These are phyloP conservation scores for Idaea aversata DNA, from an alignment of 2,888 invertebrate genomes.

Conservation along the genomic window DNA sequence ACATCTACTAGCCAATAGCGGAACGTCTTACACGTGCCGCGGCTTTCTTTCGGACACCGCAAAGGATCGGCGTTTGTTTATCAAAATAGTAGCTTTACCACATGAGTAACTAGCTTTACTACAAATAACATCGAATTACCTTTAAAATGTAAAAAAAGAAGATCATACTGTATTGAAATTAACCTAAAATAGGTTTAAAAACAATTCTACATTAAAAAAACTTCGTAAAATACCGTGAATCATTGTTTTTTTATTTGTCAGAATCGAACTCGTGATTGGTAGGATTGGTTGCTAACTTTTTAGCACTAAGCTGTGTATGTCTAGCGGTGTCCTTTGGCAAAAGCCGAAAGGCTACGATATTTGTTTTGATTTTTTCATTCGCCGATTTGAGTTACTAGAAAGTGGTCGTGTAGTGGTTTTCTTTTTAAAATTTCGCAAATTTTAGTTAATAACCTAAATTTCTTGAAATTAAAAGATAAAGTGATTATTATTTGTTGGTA, in stretches of 20 bases:
- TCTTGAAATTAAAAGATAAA: not conserved
- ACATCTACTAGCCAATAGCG: slow-evolving; percentile 26
- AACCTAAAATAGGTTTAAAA: not conserved
- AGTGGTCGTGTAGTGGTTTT: slow-evolving; percentile 4
- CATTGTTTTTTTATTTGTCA: slow-evolving; percentile 9
- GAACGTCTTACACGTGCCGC: slow-evolving; percentile 18
- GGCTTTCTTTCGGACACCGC: not conserved
- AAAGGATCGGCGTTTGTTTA: slow-evolving; percentile 19
- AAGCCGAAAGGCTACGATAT: slow-evolving; percentile 16
- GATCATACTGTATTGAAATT: not conserved
- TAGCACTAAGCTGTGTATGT: not conserved
- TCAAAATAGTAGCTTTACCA: not conserved
- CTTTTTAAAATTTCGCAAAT: not conserved
- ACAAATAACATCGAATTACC: not conserved
- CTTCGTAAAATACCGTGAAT: not conserved
- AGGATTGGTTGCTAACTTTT: slow-evolving; percentile 7
- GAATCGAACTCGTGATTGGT: not conserved
- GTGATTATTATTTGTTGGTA: not conserved
- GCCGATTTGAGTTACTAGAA: slow-evolving; percentile 9
- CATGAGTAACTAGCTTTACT: no score
- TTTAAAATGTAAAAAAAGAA: not conserved
- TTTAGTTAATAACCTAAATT: not conserved
- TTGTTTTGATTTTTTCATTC: slow-evolving; percentile 17
- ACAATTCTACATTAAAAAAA: not conserved
- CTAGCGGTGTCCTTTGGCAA: slow-evolving; percentile 26